These are phyloP conservation scores for Pteria penguin DNA, from an alignment of 2,888 invertebrate genomes.

Conservation along the genomic window DNA sequence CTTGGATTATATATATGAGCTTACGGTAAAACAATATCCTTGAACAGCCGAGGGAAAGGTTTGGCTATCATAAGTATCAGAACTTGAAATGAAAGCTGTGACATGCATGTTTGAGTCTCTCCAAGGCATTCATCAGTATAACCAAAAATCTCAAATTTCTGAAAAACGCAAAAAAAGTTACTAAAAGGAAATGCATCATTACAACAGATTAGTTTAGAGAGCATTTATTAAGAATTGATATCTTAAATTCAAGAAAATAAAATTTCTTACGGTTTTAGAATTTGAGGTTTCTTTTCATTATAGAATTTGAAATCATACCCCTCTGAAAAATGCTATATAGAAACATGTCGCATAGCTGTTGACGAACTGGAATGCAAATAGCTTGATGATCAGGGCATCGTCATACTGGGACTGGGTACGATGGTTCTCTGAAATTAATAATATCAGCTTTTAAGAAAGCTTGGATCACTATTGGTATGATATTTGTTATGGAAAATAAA, in stretches of 20 bases:
- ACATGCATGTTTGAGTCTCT: slow-evolving; percentile 76
- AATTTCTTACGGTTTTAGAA: no score
- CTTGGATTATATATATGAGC: slow-evolving; percentile 43
- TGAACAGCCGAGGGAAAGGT: slow-evolving; percentile 80
- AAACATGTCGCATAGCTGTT: slow-evolving; percentile 81
- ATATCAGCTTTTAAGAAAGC: no score
- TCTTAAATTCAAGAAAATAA: no score
- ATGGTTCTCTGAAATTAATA: slow-evolving; percentile 81
- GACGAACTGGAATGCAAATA: slow-evolving; percentile 81
- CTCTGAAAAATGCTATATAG: slow-evolving; percentile 81
- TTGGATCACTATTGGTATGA: no score
- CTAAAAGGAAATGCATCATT: no score
- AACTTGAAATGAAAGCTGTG: slow-evolving; percentile 80
- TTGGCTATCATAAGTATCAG: slow-evolving; percentile 80
- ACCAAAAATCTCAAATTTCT: slow-evolving; percentile 69
- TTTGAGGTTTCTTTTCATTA: no score
- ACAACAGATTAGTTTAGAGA: no score
- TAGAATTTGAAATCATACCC: slow-evolving; percentile 63
- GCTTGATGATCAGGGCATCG: slow-evolving; percentile 80
- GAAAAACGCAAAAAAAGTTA: slow-evolving; percentile 45
- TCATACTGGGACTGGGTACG: slow-evolving; percentile 80
- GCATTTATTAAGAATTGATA: no score
- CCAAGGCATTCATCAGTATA: slow-evolving; percentile 72
- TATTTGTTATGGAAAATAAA: no score
- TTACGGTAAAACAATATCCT: slow-evolving; percentile 80